phyloP scores from a whole-genome alignment of 2,888 invertebrate genomes.

The Eupithecia tripunctaria region DNA sequence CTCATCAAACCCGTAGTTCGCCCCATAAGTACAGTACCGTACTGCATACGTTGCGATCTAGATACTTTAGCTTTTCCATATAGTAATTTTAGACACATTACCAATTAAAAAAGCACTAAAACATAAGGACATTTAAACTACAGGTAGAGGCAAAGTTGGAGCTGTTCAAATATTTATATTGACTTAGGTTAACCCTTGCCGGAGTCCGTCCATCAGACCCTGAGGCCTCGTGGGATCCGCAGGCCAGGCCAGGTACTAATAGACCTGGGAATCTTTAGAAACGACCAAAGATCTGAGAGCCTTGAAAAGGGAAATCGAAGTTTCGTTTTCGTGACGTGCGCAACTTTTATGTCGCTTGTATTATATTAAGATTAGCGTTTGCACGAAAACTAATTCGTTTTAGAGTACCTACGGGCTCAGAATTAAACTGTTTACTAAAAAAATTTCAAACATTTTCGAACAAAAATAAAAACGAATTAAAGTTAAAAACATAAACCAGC shows the following conservation, averaged over 20 bases:
- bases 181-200: constrained; percentile 80
- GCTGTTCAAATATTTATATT: constrained; percentile 80
- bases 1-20: no score
- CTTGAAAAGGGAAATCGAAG: no score
- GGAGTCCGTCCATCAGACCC: constrained; percentile 77
- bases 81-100: not conserved
- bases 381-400: no score
- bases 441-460: no score
- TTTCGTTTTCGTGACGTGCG: no score
- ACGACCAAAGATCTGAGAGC: not conserved
- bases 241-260: constrained; percentile 60
- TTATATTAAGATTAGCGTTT: no score
- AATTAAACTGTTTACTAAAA: no score
- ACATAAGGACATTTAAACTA: constrained; percentile 44
- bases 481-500: no score
- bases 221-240: constrained; percentile 68
- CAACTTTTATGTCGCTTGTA: no score
- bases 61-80: not conserved
- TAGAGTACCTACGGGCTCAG: no score
- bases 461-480: no score
- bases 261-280: constrained; percentile 51
- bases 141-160: constrained; percentile 52
- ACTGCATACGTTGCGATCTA: not conserved
- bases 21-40: no score
- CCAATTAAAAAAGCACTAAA: constrained; percentile 24